Base-by-base conservation (phyloP, 1,140 invertebrate genomes). In the Venturia canescens region DNA sequence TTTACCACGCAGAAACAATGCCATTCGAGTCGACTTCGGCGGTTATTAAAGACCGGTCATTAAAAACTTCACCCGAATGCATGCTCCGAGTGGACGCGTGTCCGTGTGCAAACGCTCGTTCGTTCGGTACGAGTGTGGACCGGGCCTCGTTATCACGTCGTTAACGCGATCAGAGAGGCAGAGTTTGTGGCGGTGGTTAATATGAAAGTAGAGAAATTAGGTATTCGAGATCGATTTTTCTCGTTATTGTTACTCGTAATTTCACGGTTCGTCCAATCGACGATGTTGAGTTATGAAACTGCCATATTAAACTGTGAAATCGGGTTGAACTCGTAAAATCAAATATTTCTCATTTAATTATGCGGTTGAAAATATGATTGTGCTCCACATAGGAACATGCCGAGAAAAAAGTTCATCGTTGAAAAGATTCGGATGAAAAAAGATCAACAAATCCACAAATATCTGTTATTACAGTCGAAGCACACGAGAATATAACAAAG, bases 31-130 rank as follows among this genome's bases (percentile, higher is more conserved):
- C 18, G n/a, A 2, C 21, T 16, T 57, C 53, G 53, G 53, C 53
- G n/a, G 21, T 57, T 57, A 57, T 57, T 57, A 57, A 57, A 57
- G 53, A 57, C 18, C 21, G 53, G 53, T 57, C 53, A 23, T 57
- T 57, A 57, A 57, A 57, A 57, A 23, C 53, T 44, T 44, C 3
- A 1, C 5, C 5, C 11, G 38, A 44, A 44, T 44, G 38, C 38
- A 44, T 44, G 38, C 38, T 9, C 7, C 11, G 38, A 5, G 13
- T 44, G 13, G 13, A 11, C 38, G 13, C 11, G 38, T 13, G 7
- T 9, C 7, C 13, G 38, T 9, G 13, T 9, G 13, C 13, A 44
- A 44, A 44, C 11, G 38, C 7, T 44, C 13, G 38, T 44, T 6
- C 13, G n/a, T 57, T n/a, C 21, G 21, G 13, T 44, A 44, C 11